Base-by-base conservation (phyloP, 1,140 invertebrate genomes). In the Carposina sasakii region DNA sequence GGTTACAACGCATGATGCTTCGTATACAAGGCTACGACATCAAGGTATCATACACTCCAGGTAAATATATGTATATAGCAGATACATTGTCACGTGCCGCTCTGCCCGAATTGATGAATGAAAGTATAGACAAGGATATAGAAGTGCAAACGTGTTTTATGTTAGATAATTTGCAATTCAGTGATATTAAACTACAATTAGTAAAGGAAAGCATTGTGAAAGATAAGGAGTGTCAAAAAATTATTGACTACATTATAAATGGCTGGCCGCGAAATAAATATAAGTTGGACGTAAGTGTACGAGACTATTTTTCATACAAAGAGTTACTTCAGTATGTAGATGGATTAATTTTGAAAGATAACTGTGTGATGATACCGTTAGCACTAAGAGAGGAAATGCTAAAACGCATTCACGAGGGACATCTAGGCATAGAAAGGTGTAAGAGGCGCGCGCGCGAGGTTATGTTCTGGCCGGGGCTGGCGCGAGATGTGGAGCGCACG, bases 1-100 rank as follows among this genome's bases (percentile, higher is more conserved):
- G 69, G 52, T 45, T 81, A 12, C 68, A 67, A 39, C 37, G 55
- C 8, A 51, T 62, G 44, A 26, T 48, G 19, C 12, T 48, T 2
- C n/a, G 45, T 3, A 15, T 48, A 16, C 45, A 48, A 15, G 15
- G 31, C 10, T 39, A 37, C 21, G 33, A 48, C 12, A 15, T 48
- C 6, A 12, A 4, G 2, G 36, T 48, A 3, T 22, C 23, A 5
- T 48, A 48, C 19, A 39, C 26, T 16, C 45, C 45, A 13, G 81
- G 81, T 6, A 84, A 74, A 67, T 48, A 63, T n/a, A 46, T 85
- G 42, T 65, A 61, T 49, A 50, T 81, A 36, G 68, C 74, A 48
- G 76, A 85, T 68, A 63, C 66, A 34, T 61, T 74, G 56, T 66
- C 75, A 57, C 40, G 81, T 65, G 46, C 59, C 10, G 41, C 52